A percentile compares a stretch with the other conserved stretches of the same genome.
phyloP scores from a whole-genome alignment of 2,113 vertebrate genomes.

The Syngnathus typhle region DNA sequence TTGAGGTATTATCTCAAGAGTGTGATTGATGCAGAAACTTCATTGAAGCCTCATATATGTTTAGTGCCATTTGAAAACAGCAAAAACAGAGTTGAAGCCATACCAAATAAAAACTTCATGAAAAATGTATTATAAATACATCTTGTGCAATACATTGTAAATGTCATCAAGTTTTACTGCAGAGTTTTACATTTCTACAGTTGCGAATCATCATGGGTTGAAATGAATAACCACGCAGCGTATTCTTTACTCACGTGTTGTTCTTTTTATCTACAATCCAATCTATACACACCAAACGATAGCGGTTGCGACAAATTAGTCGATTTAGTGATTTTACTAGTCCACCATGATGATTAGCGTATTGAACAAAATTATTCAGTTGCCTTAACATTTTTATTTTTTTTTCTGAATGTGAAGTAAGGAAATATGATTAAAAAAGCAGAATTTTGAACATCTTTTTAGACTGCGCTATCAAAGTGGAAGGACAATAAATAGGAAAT shows the following conservation, averaged over 20 bases:
- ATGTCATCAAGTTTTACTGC: background rate
- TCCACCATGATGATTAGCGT: background rate
- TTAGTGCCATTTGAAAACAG: constrained; percentile 1
- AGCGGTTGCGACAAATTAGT: background rate
- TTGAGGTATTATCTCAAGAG: background rate
- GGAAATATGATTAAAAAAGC: background rate
- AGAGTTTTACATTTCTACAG: background rate
- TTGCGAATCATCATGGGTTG: background rate
- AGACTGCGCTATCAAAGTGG: background rate
- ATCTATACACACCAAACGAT: background rate
- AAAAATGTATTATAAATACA: background rate
- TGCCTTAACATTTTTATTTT: background rate
- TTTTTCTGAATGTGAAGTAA: background rate
- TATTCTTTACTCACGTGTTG: background rate
- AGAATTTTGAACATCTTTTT: background rate
- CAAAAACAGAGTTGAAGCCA: background rate
- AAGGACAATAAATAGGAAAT: background rate
- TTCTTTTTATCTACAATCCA: background rate
- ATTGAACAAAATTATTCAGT: background rate
- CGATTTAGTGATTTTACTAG: background rate
- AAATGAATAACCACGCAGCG: background rate
- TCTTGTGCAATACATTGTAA: background rate
- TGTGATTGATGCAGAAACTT: constrained; percentile 27
- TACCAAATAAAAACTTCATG: background rate
- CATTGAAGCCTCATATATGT: constrained; percentile 25